Conservation (phyloP, 2,888 invertebrate species). For the Cyclophora albipunctata region DNA sequence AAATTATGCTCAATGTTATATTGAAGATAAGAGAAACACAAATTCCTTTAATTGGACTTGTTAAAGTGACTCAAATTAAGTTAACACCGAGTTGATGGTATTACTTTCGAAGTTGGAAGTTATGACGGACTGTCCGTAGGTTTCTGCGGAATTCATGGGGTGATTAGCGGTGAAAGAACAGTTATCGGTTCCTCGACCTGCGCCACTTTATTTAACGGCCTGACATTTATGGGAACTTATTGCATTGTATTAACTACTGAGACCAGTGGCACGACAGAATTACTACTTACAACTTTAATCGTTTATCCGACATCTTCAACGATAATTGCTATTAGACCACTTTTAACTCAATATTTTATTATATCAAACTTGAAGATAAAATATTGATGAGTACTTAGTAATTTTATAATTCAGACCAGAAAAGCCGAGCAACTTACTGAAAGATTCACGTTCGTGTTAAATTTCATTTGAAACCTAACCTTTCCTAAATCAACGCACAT, state of each 20-base stretch:
- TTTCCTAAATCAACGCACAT: conserved; percentile 8
- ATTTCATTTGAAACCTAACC: background rate
- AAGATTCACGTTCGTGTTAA: background rate
- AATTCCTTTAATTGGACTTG: conserved; percentile 77
- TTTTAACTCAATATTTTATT: background rate
- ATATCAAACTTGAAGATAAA: background rate
- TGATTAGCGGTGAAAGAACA: conserved; percentile 60
- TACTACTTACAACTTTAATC: background rate
- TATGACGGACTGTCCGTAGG: conserved; percentile 69
- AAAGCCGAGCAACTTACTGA: background rate
- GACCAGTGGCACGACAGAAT: background rate
- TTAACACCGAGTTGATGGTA: conserved; percentile 75
- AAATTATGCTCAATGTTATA: conserved; percentile 77
- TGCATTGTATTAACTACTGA: conserved; percentile 31
- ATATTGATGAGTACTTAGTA: background rate
- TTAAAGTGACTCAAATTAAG: conserved; percentile 76
- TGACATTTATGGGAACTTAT: conserved; percentile 45
- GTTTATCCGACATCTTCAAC: background rate
- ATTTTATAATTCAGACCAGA: background rate
- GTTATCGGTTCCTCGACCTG: conserved; percentile 51
- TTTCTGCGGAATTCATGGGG: conserved; percentile 45
- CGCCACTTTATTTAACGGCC: conserved; percentile 45
- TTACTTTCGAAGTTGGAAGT: conserved; percentile 72
- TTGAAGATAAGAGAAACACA: conserved; percentile 77
- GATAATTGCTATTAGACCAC: background rate